Conservation (phyloP, 2,113 vertebrate genomes). For the Galeopterus variegatus region DNA sequence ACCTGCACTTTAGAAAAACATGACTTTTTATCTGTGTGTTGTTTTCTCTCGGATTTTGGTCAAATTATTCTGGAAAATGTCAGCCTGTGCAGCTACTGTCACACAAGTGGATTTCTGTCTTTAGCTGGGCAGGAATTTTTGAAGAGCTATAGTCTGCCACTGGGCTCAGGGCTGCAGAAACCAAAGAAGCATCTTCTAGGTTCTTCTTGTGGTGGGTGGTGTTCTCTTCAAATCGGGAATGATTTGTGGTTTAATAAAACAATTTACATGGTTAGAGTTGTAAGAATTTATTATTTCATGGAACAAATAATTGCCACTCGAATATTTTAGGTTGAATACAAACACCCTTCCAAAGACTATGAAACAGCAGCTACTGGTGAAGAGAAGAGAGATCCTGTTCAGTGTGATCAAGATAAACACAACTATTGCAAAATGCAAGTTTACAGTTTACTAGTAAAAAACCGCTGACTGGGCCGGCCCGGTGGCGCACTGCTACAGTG, state of each 20-base stretch:
- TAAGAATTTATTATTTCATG: neutral
- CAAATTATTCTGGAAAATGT: neutral
- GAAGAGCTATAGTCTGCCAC: neutral
- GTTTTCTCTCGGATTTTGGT: neutral
- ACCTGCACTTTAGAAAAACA: neutral
- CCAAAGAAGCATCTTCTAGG: neutral
- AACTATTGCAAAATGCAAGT: neutral
- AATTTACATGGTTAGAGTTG: neutral
- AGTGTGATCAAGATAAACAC: neutral
- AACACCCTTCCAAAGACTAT: neutral
- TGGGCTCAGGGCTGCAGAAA: neutral
- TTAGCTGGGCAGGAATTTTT: too few relatives aligned
- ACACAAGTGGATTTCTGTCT: neutral
- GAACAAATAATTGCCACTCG: neutral
- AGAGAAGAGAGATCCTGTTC: neutral
- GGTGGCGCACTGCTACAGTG: too few relatives aligned
- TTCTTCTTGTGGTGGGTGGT: too few relatives aligned
- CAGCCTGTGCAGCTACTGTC: neutral
- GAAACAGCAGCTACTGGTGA: neutral
- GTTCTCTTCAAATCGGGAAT: neutral
- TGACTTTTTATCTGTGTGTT: neutral
- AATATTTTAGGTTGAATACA: neutral
- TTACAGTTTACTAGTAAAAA: neutral
- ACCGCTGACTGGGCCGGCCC: accelerated
- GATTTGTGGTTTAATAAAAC: too few relatives aligned